phyloP scores from a whole-genome alignment of 2,888 invertebrate genomes.

The Melanargia galathea region DNA sequence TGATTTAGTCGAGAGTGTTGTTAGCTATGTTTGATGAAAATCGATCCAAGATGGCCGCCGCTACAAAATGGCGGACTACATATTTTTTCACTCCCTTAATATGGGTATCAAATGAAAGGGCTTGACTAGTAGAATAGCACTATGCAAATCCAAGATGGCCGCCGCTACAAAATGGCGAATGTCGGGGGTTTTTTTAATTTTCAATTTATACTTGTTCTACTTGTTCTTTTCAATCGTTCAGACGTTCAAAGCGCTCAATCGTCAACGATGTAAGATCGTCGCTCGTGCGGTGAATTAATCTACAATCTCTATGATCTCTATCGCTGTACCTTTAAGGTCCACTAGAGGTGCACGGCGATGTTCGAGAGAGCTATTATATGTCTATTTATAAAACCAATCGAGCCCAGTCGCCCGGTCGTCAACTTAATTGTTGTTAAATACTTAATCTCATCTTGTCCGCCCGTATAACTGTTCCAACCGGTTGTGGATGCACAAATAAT shows the following conservation, averaged over 20 bases:
- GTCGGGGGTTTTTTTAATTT: no score
- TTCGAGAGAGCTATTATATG: slow-evolving; percentile 26
- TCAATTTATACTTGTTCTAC: slow-evolving; percentile 12
- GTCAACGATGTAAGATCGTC: background rate
- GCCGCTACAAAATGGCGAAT: no score
- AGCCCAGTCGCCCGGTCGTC: slow-evolving; percentile 47
- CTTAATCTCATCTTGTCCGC: slow-evolving; percentile 57
- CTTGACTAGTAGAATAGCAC: no score
- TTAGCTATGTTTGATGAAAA: no score
- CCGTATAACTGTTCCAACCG: slow-evolving; percentile 54
- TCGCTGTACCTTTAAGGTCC: slow-evolving; percentile 14
- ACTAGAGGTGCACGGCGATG: background rate
- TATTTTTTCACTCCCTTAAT: no score
- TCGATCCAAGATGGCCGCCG: no score
- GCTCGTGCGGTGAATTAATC: slow-evolving; percentile 14
- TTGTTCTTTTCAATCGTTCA: slow-evolving; percentile 21
- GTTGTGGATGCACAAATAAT: slow-evolving; percentile 47
- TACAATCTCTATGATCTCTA: slow-evolving; percentile 13
- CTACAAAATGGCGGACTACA: no score
- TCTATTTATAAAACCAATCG: slow-evolving; percentile 49
- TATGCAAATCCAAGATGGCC: no score
- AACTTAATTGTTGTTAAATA: slow-evolving; percentile 61
- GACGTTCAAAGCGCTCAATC: slow-evolving; percentile 9
- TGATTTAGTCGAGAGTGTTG: no score
- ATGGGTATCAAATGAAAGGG: no score